phyloP scores from a whole-genome alignment of 1,140 invertebrate species.

The Telenomus remus region DNA sequence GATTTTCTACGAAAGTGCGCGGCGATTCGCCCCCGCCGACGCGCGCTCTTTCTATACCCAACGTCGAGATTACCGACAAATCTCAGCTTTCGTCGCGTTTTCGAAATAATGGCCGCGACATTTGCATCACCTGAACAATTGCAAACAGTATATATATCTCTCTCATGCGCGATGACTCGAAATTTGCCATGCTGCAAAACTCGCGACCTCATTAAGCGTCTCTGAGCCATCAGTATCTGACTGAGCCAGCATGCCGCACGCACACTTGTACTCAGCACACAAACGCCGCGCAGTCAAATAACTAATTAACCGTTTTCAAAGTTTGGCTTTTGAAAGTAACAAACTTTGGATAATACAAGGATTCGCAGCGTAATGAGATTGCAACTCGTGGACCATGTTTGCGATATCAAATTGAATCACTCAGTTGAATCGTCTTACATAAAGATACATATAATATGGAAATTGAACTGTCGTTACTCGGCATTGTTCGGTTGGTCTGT shows the following conservation, averaged over 20 bases:
- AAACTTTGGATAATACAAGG: too few species aligned
- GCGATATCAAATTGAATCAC: slow-evolving; percentile 34
- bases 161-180: too few species aligned
- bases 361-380: too few species aligned
- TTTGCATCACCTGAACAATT: slow-evolving; percentile 55
- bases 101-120: slow-evolving; percentile 67
- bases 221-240: too few species aligned
- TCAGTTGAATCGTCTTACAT: slow-evolving; percentile 12
- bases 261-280: too few species aligned
- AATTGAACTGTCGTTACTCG: slow-evolving; percentile 34
- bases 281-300: too few species aligned
- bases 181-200: too few species aligned
- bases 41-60: slow-evolving; percentile 66
- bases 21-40: slow-evolving; percentile 65
- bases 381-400: too few species aligned
- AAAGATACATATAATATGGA: slow-evolving; percentile 16
- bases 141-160: neutral
- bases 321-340: too few species aligned
- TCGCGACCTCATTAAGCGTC: too few species aligned
- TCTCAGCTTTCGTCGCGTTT: slow-evolving; percentile 61
- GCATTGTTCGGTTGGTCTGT: slow-evolving; percentile 13
- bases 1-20: slow-evolving; percentile 70
- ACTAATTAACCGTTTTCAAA: too few species aligned
- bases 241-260: too few species aligned
- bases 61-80: slow-evolving; percentile 69